These are phyloP conservation scores for Galeruca laticollis DNA, from an alignment of 2,888 invertebrate genomes.

Conservation along the genomic window DNA sequence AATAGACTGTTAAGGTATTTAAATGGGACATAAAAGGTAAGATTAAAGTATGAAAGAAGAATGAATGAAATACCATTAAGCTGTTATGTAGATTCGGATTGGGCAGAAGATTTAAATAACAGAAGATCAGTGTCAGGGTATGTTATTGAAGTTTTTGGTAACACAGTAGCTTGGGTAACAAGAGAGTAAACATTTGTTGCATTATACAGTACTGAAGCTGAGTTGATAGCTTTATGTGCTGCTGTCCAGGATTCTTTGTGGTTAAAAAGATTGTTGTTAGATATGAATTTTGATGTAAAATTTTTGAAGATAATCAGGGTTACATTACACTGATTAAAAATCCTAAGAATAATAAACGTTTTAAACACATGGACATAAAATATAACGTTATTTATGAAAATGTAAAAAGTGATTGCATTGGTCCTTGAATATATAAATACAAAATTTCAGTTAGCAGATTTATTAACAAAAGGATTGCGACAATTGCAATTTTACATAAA, in stretches of 20 bases:
- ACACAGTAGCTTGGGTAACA: conserved; percentile 57
- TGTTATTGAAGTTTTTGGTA: conserved; percentile 37
- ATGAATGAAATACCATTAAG: conserved; percentile 13
- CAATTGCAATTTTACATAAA: background rate
- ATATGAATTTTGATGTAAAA: too few species aligned
- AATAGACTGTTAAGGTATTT: conserved; percentile 15
- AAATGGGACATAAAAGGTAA: background rate
- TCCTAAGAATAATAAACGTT: too few species aligned
- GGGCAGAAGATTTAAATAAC: conserved; percentile 32
- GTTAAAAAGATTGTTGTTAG: conserved; percentile 35
- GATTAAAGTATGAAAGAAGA: conserved; percentile 21
- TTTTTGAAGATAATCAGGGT: too few species aligned
- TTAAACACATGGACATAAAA: too few species aligned
- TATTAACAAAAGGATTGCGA: conserved; percentile 30
- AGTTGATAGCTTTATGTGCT: conserved; percentile 37
- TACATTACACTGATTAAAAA: too few species aligned
- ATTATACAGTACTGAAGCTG: conserved; percentile 43
- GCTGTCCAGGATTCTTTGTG: conserved; percentile 38
- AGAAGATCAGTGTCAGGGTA: conserved; percentile 67
- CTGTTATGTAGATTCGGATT: conserved; percentile 39
- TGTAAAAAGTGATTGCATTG: conserved; percentile 28
- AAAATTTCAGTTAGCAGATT: conserved; percentile 24
- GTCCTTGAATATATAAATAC: conserved; percentile 17
- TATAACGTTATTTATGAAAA: conserved; percentile 38
- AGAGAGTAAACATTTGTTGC: conserved; percentile 41